Base-by-base conservation (phyloP, 2,888 invertebrate species). In the Unio pictorum region DNA sequence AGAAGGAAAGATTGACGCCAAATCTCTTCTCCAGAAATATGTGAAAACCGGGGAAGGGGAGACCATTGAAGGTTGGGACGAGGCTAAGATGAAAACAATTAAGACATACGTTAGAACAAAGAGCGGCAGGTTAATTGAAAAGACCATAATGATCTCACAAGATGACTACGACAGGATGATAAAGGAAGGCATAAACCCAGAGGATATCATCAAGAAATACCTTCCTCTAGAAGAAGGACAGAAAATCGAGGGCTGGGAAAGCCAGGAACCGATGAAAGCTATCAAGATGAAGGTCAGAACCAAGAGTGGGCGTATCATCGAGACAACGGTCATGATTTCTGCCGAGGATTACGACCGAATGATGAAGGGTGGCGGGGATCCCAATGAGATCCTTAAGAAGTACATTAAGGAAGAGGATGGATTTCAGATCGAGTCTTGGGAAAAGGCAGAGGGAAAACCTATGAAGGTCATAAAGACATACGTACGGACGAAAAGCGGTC, bases 261-360 rank as follows among this genome's bases (percentile, higher is more conserved):
- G 87, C 68, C 81, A 82, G 1, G 85, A 87, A 67, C 84, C 87
- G 4, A 88, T 87, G 87, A 89, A 86, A 72, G 87, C 87, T n/a
- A 81, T 87, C 57, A 87, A 84, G 75, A 87, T 85, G 56, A 84
- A 81, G 64, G 80, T 86, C 23, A 65, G 89, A 66, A 89, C 89
- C n/a, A 89, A 89, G 76, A 89, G 89, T 78, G 89, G 89, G 4
- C 75, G 87, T 17, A 79, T 89, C 58, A 84, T 89, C 54, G 89
- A 89, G 78, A 88, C 88, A 75, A 89, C 88, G 8, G 83, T 89
- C 59, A 82, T 86, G 76, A 84, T 89, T 45, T 82, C 85, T 8
- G 85, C 87, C 54, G 89, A 89, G 66, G 89, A 89, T 73, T 89
- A 88, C 68, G 87, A 89, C 55, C 80, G 82, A 68, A 71, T 89